Base-by-base conservation (phyloP, 23 tunicate genomes). In the Oikopleura vanhoeffeni region DNA sequence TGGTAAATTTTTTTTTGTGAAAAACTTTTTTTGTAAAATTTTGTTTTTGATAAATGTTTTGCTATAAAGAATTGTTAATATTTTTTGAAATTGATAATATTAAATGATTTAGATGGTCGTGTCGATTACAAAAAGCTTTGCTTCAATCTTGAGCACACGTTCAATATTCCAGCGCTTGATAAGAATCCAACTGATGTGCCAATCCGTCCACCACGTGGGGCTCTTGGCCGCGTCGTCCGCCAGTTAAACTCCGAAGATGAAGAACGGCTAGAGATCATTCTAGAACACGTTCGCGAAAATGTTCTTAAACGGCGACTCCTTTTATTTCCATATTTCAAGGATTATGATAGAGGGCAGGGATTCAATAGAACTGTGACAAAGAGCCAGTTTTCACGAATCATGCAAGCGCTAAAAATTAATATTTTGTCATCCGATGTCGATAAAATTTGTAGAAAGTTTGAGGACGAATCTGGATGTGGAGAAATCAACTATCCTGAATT, bases 181-280 rank as follows among this genome's bases (percentile, higher is more conserved):
- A 92, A 92, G 79, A 89, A 89, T 39, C 97, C 97, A n/a, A 89
- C 89, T 0, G 89, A 86, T 84, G 90, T 87, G 57, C 97, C 97
- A 1, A 41, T 90, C 39, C 76, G 84, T 32, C 97, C 97, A 38
- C 91, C 97, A 24, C 82, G 67, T 36, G 97, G 97, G 1, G 84
- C 97, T 30, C 83, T 92, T n/a, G 76, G 92, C 4, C 83, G 97
- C 49, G 76, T 87, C 13, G 67, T 92, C 36, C 64, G 41, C 41
- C 40, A 64, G 39, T 41, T 92, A 60, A 39, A 83, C 0, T 39
- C 40, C 0, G 85, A 87, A 40, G 97, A 89, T 34, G 91, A 89
- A 85, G 83, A 87, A 27, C 36, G 57, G 13, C 42, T 92, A 8
- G 57, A 83, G 1, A 58, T 82, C 33, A 83, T 88, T 30, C 86